Percentiles rank a stretch among this genome's conserved stretches.
These are phyloP conservation scores for Ophioderma brevispina DNA, from an alignment of 35 echinoderm and acorn worm species.

Conservation along the genomic window DNA sequence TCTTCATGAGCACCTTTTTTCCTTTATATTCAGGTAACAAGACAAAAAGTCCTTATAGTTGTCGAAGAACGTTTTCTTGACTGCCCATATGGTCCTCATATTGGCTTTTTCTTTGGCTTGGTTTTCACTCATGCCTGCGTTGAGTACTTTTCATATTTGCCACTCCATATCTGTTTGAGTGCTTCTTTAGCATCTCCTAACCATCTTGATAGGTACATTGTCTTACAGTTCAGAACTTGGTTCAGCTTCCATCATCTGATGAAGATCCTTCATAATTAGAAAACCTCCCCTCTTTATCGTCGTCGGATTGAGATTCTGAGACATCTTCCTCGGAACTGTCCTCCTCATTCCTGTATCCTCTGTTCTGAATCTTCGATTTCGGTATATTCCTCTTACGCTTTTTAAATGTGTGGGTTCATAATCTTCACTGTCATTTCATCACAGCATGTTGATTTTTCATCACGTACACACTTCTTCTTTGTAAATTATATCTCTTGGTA, in stretches of 20 bases:
- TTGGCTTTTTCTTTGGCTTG: slow-evolving; percentile 14
- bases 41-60: slow-evolving; percentile 7
- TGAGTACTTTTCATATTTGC: background rate
- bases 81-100: slow-evolving; percentile 15
- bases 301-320: too few species aligned
- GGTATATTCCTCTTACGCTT: too few species aligned
- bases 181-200: background rate
- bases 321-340: too few species aligned
- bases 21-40: background rate
- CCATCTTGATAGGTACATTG: background rate
- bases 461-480: too few species aligned
- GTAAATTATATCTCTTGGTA: too few species aligned
- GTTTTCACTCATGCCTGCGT: background rate
- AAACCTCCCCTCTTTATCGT: too few species aligned
- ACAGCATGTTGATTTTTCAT: too few species aligned
- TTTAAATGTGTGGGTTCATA: too few species aligned
- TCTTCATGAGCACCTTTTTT: background rate
- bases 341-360: too few species aligned
- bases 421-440: too few species aligned
- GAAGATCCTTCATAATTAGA: too few species aligned
- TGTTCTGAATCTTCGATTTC: too few species aligned
- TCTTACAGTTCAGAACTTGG: background rate
- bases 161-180: background rate
- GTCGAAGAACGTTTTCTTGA: slow-evolving; percentile 14
- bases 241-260: background rate